phyloP scores from a whole-genome alignment of 1,140 invertebrate species.

The Pachyrhynchus sulphureomaculatus region DNA sequence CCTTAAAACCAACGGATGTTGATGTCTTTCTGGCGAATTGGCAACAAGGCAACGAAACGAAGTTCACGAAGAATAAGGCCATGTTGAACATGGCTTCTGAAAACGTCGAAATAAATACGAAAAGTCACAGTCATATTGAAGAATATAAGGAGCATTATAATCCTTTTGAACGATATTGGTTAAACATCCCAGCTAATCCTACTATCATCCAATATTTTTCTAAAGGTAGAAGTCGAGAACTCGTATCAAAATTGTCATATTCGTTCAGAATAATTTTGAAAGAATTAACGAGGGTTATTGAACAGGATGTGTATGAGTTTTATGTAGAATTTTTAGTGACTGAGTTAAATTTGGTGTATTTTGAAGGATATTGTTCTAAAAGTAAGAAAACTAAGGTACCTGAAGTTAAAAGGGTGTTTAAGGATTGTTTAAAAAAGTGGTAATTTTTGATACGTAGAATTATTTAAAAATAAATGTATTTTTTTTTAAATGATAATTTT shows the following conservation, averaged over 20 bases:
- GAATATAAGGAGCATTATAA: background rate
- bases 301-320: conserved; percentile 39
- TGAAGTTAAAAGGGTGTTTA: too few relatives aligned
- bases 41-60: conserved; percentile 11
- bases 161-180: conserved; percentile 31
- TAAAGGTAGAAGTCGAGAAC: conserved; percentile 26
- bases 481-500: too few relatives aligned
- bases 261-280: conserved; percentile 40
- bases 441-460: too few relatives aligned
- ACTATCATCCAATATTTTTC: conserved; percentile 1
- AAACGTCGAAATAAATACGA: conserved; percentile 4
- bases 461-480: too few relatives aligned
- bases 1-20: conserved; percentile 2
- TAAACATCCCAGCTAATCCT: conserved; percentile 26
- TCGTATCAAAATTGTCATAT: conserved; percentile 29
- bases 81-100: background rate
- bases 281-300: conserved; percentile 39
- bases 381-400: background rate
- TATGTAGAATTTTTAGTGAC: conserved; percentile 35
- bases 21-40: conserved; percentile 21
- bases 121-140: background rate
- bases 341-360: conserved; percentile 37
- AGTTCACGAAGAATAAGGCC: conserved; percentile 6
- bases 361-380: background rate
- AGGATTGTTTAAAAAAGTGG: too few relatives aligned